Evolutionary conservation across 2,113 vertebrate species (phyloP).

Genomic region (Petrocephalus zakoni): DNA sequence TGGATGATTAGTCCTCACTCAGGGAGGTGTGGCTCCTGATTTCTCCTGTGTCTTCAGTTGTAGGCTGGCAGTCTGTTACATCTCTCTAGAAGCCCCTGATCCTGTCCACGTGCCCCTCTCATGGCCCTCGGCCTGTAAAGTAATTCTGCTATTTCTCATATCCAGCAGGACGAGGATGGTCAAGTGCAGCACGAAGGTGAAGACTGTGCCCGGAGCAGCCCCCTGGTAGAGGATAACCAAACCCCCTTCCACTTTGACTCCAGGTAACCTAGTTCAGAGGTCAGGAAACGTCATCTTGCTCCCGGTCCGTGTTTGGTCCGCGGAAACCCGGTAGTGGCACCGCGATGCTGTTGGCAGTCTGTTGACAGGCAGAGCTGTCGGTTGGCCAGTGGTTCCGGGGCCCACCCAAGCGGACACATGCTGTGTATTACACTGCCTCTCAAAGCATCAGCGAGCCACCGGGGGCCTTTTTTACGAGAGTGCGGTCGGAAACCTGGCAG

Average conservation of each 20-base stretch:
- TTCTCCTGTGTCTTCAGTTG: not conserved
- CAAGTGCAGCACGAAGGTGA: constrained; percentile 54
- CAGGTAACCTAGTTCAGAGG: constrained; percentile 64
- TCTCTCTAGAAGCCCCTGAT: not conserved
- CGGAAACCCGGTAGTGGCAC: constrained; percentile 22
- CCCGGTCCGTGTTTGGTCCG: not conserved
- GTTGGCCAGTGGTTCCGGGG: constrained; percentile 17
- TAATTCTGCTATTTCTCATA: constrained; percentile 1
- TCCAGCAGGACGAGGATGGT: constrained; percentile 52
- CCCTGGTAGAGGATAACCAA: constrained; percentile 72
- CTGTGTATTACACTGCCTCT: not conserved
- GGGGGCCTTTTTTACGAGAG: not conserved
- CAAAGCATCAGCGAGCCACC: not conserved
- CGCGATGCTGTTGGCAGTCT: not conserved
- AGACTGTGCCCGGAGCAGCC: constrained; percentile 59
- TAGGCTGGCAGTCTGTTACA: not conserved
- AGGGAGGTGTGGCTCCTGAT: not conserved
- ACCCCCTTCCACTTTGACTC: constrained; percentile 90
- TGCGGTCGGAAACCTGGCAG: not conserved
- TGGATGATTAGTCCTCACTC: not conserved
- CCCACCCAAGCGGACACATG: constrained; percentile 52
- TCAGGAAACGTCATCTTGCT: not conserved
- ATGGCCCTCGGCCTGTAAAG: not conserved
- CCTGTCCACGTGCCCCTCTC: not conserved
- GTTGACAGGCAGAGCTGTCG: not conserved